A percentile compares a stretch with the other conserved stretches of the same genome.
Conservation (phyloP, 2,888 invertebrate genomes). For the Diaphora mendica region DNA sequence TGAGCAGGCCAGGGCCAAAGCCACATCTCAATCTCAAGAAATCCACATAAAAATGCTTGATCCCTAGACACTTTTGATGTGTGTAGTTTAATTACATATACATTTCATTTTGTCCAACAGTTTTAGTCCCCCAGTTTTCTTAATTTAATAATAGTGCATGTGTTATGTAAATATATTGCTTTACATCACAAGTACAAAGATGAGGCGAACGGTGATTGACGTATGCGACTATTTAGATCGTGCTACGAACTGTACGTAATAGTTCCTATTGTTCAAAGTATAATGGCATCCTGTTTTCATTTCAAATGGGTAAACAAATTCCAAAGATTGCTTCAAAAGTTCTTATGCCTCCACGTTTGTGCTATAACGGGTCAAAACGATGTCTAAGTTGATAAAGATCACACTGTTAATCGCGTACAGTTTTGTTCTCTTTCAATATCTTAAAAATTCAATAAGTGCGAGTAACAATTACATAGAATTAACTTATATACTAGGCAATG, state of each 20-base stretch:
- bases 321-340: neutral
- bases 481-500: slow-evolving; percentile 54
- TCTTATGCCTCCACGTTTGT: neutral
- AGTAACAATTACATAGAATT: slow-evolving; percentile 59
- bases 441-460: slow-evolving; percentile 50
- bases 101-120: slow-evolving; percentile 63
- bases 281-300: neutral
- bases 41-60: no score
- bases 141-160: neutral
- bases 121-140: slow-evolving; percentile 46
- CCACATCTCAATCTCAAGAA: no score
- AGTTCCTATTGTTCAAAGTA: neutral
- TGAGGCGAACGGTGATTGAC: neutral
- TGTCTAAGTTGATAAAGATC: slow-evolving; percentile 65
- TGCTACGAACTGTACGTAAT: neutral
- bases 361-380: slow-evolving; percentile 38
- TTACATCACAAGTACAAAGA: neutral
- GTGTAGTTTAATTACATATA: slow-evolving; percentile 77
- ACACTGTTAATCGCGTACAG: slow-evolving; percentile 59
- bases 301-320: slow-evolving; percentile 24
- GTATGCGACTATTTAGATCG: neutral
- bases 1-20: no score
- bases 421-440: slow-evolving; percentile 57
- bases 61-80: no score
- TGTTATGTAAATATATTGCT: neutral